Evolutionary conservation across 2,888 invertebrate genomes (phyloP).

Genomic region (Temnothorax unifasciatus): DNA sequence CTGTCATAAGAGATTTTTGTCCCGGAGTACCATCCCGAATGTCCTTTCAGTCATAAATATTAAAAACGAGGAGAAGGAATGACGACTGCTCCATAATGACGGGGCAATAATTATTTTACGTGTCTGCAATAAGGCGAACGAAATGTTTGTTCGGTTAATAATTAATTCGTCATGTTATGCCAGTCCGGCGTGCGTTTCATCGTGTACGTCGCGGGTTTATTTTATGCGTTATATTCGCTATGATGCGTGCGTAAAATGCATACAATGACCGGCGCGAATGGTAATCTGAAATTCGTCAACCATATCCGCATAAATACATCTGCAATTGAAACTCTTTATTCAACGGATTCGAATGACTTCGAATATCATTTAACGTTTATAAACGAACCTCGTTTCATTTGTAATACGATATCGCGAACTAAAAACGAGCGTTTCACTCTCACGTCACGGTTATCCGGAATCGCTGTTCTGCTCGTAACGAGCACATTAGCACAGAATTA

Average conservation of each 20-base stretch:
- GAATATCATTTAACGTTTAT: slow-evolving; percentile 51
- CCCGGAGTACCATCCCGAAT: not conserved
- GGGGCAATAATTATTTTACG: not conserved
- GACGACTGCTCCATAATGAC: not conserved
- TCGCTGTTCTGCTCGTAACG: slow-evolving; percentile 40
- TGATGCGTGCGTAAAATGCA: not conserved
- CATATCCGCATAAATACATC: slow-evolving; percentile 41
- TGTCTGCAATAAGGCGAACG: slow-evolving; percentile 16
- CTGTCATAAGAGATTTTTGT: not conserved
- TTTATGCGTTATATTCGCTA: slow-evolving; percentile 15
- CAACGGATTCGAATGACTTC: slow-evolving; percentile 45
- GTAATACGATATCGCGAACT: slow-evolving; percentile 30
- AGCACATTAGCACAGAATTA: slow-evolving; percentile 39
- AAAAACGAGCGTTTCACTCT: slow-evolving; percentile 37
- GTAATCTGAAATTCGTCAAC: slow-evolving; percentile 43
- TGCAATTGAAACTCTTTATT: slow-evolving; percentile 49
- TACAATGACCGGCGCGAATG: slow-evolving; percentile 10
- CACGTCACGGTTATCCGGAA: slow-evolving; percentile 27
- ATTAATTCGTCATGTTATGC: slow-evolving; percentile 21
- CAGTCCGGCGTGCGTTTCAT: not conserved
- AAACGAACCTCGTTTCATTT: slow-evolving; percentile 49
- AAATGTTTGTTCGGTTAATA: slow-evolving; percentile 29
- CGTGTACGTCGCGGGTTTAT: not conserved
- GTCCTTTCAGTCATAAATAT: not conserved
- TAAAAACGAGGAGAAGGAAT: not conserved